Evolutionary conservation across 1,140 invertebrate genomes (phyloP).

Genomic region (Asobara japonica): DNA sequence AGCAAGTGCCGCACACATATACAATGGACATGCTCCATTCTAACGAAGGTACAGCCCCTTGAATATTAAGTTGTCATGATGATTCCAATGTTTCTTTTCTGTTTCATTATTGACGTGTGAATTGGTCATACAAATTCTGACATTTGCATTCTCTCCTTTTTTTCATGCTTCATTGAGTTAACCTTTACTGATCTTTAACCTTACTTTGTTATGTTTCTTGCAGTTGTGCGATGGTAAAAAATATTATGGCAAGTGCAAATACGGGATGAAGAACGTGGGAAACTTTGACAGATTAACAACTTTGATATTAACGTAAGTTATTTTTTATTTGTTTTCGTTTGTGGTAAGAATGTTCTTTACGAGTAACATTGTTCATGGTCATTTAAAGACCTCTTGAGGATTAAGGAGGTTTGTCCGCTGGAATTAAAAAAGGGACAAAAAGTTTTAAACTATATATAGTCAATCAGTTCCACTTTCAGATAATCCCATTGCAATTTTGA

Average conservation of each 20-base stretch:
- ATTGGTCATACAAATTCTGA: background rate
- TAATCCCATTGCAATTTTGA: too few species aligned
- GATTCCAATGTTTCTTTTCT: background rate
- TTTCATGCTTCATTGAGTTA: background rate
- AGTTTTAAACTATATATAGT: too few species aligned
- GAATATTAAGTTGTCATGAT: background rate
- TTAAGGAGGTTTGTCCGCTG: too few species aligned
- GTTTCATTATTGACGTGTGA: conserved; percentile 5
- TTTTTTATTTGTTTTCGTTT: background rate
- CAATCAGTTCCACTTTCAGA: too few species aligned
- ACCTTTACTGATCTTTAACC: conserved; percentile 15
- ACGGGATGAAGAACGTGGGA: background rate
- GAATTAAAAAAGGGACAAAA: too few species aligned
- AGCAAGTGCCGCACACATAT: background rate
- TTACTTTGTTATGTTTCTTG: conserved; percentile 3
- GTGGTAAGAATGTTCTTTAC: background rate
- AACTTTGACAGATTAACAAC: background rate
- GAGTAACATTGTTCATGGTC: background rate
- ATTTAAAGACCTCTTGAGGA: too few species aligned
- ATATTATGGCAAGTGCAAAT: background rate
- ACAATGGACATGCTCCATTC: conserved; percentile 34
- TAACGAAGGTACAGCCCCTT: conserved; percentile 24
- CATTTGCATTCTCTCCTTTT: background rate
- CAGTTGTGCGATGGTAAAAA: background rate
- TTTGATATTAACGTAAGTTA: conserved; percentile 1